These are phyloP conservation scores for Nesoenas mayeri DNA, from an alignment of 2,113 vertebrate genomes.

Conservation along the genomic window DNA sequence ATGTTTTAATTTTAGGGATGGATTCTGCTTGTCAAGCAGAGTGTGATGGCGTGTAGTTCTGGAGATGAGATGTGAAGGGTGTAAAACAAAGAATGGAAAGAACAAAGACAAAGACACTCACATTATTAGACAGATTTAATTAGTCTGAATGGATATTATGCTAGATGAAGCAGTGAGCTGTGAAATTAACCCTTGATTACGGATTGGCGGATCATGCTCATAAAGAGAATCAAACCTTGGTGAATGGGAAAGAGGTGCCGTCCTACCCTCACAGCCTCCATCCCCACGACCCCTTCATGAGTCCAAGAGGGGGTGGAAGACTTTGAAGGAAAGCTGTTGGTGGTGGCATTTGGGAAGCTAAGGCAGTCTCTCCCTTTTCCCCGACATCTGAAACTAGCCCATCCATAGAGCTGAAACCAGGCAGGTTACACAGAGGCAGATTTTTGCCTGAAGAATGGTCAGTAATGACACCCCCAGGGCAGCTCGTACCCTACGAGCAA, in stretches of 20 bases:
- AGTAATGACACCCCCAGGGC: background rate
- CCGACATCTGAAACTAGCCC: background rate
- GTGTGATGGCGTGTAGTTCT: slow-evolving; percentile 90
- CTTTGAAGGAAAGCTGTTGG: background rate
- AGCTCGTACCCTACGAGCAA: background rate
- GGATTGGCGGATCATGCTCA: slow-evolving; percentile 78
- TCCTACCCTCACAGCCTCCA: slow-evolving; percentile 25
- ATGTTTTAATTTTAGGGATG: slow-evolving; percentile 99
- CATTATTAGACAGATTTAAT: slow-evolving; percentile 99
- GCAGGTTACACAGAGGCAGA: background rate
- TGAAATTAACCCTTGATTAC: slow-evolving; percentile 99
- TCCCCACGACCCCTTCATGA: background rate
- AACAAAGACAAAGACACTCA: slow-evolving; percentile 94
- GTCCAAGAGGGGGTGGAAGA: background rate
- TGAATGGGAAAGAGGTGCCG: slow-evolving; percentile 68
- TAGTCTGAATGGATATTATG: slow-evolving; percentile 99
- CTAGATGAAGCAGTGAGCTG: slow-evolving; percentile 94
- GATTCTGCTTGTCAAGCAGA: slow-evolving; percentile 94
- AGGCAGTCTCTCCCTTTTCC: background rate
- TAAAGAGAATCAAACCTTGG: slow-evolving; percentile 75
- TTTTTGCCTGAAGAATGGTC: background rate
- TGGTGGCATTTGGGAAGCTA: background rate
- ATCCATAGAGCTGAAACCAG: background rate
- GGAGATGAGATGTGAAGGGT: slow-evolving; percentile 97
- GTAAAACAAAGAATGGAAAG: slow-evolving; percentile 93